phyloP scores from a whole-genome alignment of 1,140 invertebrate genomes.

The Contarinia nasturtii region DNA sequence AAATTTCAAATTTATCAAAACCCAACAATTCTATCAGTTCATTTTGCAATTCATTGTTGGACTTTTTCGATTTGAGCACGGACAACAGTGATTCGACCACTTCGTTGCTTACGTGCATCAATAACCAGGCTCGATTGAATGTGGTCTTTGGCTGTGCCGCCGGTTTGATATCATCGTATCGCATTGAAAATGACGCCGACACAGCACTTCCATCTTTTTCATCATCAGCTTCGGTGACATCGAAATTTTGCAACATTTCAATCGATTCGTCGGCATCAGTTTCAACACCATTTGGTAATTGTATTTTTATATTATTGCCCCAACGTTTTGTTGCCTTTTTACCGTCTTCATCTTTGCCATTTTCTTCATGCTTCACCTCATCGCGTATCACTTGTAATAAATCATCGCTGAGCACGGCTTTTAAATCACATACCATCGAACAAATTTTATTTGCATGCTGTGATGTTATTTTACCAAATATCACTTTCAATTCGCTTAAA shows the following conservation, averaged over 20 bases:
- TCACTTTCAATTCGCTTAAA: conserved; percentile 29
- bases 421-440: conserved; percentile 20
- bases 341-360: conserved; percentile 3
- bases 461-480: conserved; percentile 29
- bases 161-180: conserved; percentile 16
- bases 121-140: conserved; percentile 23
- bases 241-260: conserved; percentile 21
- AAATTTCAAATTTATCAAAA: conserved; percentile 72
- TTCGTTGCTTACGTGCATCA: conserved; percentile 35
- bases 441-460: conserved; percentile 30
- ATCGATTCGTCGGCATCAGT: conserved; percentile 16
- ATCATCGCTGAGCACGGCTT: conserved; percentile 1
- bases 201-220: conserved; percentile 17
- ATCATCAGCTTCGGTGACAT: conserved; percentile 10
- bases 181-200: conserved; percentile 22
- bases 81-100: conserved; percentile 37
- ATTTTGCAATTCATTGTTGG: conserved; percentile 59
- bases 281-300: conserved; percentile 14
- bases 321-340: conserved; percentile 23
- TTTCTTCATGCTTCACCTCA: neutral
- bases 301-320: conserved; percentile 25
- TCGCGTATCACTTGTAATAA: neutral
- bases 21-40: conserved; percentile 77
- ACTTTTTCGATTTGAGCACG: conserved; percentile 38
- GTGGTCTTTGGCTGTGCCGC: neutral